Percentiles rank a stretch among this genome's conserved stretches.
These are phyloP conservation scores for Alces alces DNA, from an alignment of 2,113 vertebrate species.

Conservation along the genomic window DNA sequence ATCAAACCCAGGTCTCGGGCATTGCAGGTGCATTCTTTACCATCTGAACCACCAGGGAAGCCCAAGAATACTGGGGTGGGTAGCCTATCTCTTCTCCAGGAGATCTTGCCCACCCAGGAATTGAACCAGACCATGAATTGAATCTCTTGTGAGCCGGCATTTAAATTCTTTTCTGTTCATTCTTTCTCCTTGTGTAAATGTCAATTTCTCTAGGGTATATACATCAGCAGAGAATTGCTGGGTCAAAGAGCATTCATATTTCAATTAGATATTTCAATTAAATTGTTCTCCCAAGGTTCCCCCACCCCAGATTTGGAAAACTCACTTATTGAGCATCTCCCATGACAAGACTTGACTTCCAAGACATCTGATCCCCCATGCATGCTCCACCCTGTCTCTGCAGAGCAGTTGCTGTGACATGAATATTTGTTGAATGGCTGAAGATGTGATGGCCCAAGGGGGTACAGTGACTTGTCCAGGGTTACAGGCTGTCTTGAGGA, in stretches of 20 bases:
- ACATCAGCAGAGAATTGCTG: background rate
- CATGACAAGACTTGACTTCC: background rate
- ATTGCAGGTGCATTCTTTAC: accelerated
- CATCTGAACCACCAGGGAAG: background rate
- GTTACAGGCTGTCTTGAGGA: background rate
- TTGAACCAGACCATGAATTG: background rate
- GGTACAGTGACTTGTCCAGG: background rate
- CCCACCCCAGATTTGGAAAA: background rate
- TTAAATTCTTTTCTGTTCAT: background rate
- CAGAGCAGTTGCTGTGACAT: too few species aligned
- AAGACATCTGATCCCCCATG: background rate
- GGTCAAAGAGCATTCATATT: background rate
- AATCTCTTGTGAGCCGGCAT: background rate
- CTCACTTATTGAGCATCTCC: background rate
- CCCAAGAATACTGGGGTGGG: background rate
- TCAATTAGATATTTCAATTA: background rate
- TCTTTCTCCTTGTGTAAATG: background rate
- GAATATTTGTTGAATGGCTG: background rate
- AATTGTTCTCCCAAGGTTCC: background rate
- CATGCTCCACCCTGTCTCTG: background rate
- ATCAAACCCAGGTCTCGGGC: background rate
- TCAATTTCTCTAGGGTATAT: background rate
- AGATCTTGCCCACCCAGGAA: background rate
- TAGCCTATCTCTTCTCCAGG: background rate
- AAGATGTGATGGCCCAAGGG: background rate